Percentiles rank a stretch among this genome's conserved stretches.
Conservation (phyloP, 2,797 vertebrate genomes). For the Pseudochirops cupreus region DNA sequence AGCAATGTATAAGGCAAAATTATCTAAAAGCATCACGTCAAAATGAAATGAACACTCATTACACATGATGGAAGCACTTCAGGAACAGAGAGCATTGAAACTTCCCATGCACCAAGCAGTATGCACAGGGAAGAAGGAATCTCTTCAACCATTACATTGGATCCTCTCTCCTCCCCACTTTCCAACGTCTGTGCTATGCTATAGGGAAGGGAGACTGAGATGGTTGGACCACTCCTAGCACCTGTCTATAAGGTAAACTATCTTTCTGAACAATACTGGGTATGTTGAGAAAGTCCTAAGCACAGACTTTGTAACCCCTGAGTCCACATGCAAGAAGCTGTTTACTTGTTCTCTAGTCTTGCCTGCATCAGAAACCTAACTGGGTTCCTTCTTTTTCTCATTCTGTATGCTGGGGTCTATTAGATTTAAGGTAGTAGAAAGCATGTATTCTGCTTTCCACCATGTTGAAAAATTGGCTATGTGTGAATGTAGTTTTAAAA, state of each 20-base stretch:
- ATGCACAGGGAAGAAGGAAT: background rate
- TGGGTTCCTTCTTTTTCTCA: background rate
- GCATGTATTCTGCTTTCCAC: background rate
- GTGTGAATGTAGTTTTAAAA: background rate
- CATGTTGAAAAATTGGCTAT: background rate
- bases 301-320: background rate
- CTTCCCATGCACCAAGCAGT: background rate
- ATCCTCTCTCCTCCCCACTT: background rate
- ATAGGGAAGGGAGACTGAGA: background rate
- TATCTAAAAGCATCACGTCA: background rate
- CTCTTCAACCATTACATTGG: background rate
- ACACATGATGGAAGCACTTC: background rate
- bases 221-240: background rate
- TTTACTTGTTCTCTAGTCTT: background rate
- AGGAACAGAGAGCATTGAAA: background rate
- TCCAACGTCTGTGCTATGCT: background rate
- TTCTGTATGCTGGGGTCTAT: background rate
- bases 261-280: background rate
- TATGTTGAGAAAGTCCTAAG: background rate
- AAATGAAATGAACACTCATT: background rate
- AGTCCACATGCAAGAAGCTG: background rate
- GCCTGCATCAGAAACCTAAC: background rate
- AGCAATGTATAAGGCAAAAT: background rate
- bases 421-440: background rate
- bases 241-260: background rate